Evolutionary conservation across 2,113 vertebrate species (phyloP).

Genomic region (Pangasianodon gigas): DNA sequence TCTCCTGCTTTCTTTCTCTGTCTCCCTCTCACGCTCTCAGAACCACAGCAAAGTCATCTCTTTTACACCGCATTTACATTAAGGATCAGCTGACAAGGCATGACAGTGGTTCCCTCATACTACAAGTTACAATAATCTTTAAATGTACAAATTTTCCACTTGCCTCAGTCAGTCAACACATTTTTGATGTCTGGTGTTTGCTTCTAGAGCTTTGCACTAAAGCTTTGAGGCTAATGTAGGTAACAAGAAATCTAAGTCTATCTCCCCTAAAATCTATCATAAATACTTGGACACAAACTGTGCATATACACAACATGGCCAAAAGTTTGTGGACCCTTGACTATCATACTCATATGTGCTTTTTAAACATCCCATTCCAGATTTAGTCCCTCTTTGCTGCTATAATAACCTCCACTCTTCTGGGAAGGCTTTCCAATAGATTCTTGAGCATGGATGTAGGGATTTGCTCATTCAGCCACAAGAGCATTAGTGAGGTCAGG

Average conservation of each 20-base stretch:
- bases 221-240: background rate
- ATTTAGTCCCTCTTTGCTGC: background rate
- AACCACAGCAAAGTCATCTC: background rate
- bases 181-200: background rate
- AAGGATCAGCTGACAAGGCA: background rate
- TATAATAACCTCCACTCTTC: background rate
- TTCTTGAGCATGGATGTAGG: background rate
- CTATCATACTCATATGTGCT: background rate
- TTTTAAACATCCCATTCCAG: background rate
- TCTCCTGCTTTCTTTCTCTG: background rate
- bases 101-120: background rate
- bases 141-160: background rate
- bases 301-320: background rate
- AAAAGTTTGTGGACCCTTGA: background rate
- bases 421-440: background rate
- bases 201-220: background rate
- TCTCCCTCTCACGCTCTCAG: background rate
- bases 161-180: background rate
- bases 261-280: background rate
- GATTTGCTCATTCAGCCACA: background rate
- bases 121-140: background rate
- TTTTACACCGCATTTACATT: background rate
- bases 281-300: background rate
- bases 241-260: background rate
- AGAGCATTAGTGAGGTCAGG: background rate